Conservation (phyloP, 2,888 invertebrate species). For the Mimas tiliae region DNA sequence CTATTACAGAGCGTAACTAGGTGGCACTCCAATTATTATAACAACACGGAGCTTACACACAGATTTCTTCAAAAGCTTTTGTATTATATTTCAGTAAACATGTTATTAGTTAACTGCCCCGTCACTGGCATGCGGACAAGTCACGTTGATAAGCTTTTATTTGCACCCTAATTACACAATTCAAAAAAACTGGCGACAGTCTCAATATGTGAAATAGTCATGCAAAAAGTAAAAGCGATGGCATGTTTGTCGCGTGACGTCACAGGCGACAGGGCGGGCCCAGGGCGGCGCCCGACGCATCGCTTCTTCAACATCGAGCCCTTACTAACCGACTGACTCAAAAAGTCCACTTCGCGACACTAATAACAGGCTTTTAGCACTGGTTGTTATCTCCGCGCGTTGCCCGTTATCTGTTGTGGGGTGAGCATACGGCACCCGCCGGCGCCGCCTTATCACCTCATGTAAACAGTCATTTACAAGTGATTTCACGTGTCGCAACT, state of each 20-base stretch:
- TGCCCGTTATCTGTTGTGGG: conserved; percentile 64
- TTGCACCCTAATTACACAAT: conserved; percentile 76
- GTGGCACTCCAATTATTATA: conserved; percentile 68
- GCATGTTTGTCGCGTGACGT: conserved; percentile 74
- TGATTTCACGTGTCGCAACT: conserved; percentile 70
- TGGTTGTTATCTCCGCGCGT: conserved; percentile 60
- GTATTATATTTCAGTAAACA: conserved; percentile 11
- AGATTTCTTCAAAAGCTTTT: conserved; percentile 32
- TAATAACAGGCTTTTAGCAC: conserved; percentile 79
- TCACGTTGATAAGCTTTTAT: conserved; percentile 44
- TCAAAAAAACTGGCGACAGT: conserved; percentile 79
- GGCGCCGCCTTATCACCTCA: conserved; percentile 79
- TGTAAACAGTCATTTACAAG: conserved; percentile 78
- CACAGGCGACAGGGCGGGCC: conserved; percentile 80
- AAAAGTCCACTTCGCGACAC: conserved; percentile 67
- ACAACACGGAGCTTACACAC: conserved; percentile 44
- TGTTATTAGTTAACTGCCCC: conserved; percentile 4
- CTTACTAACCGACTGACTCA: conserved; percentile 57
- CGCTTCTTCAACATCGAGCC: conserved; percentile 52
- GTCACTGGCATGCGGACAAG: background rate
- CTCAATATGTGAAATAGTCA: conserved; percentile 76
- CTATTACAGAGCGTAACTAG: conserved; percentile 77
- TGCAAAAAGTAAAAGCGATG: conserved; percentile 73
- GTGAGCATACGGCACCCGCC: conserved; percentile 67
- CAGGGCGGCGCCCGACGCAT: conserved; percentile 73